Base-by-base conservation (phyloP, 2,888 invertebrate species). In the Chelonus formosanus region DNA sequence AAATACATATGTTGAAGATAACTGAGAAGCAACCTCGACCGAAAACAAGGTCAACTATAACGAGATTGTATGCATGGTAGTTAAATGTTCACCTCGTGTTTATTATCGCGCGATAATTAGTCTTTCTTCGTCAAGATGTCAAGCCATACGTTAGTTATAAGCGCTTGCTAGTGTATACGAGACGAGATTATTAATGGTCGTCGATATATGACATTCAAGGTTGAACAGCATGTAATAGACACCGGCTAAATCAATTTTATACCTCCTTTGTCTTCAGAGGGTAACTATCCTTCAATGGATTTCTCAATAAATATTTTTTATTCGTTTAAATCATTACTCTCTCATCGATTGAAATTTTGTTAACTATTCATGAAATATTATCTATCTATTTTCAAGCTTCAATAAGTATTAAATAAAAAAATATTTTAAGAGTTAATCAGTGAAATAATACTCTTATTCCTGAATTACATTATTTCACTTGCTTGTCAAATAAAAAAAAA, bases 31-130 rank as follows among this genome's bases (percentile, higher is more conserved):
- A 59, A 45, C 58, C 58, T 58, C 58, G 58, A 58, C 53, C 53
- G 58, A 64, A 64, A 64, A 58, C 64, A 64, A 64, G 64, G 61
- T 45, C 55, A 48, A 31, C 34, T 5, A 52, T 36, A 44, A 53
- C 40, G n/a, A 53, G 56, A 50, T 52, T 32, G 36, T 47, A 34
- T 50, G 10, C 4, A 20, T 50, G 47, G 67, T 59, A 62, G 70
- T 72, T 73, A 72, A 69, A 64, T 67, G 74, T 71, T 70, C 68
- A 70, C 71, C 69, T 71, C 67, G 67, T 61, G 72, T 74, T 74
- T 69, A 74, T 75, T 75, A 74, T 74, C 74, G 71, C 68, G 70
- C 72, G 72, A 75, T 75, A 75, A 75, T 75, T 74, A 75, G 72
- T 71, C 72, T 68, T 70, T 67, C 65, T 60, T 60, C 60, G 60